Base-by-base conservation (phyloP, 1,140 invertebrate genomes). In the Drosophila arizonae region DNA sequence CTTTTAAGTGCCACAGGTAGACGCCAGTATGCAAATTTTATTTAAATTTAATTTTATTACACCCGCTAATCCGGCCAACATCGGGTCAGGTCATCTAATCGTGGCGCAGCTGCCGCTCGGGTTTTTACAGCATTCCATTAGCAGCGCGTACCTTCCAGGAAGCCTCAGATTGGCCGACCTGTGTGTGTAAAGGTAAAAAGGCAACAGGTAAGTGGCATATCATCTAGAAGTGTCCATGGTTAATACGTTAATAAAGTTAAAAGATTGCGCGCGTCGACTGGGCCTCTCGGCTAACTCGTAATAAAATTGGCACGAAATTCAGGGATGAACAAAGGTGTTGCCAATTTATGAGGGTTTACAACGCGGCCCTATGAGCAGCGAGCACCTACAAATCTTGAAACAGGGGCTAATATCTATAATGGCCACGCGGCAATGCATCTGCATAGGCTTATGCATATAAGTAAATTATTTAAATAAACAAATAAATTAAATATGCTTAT, bases 61-160 rank as follows among this genome's bases (percentile, higher is more conserved):
- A 33, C 43, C 60, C 54, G 58, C 54, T 70, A 67, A 84, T 84
- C 76, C 61, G 36, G 13, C 28, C 26, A 21, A 13, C 28, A 56
- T 51, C 51, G 54, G 62, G 51, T 57, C 58, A 76, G 71, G 79
- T 79, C 54, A 52, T 58, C 13, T 52, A 73, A 62, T 72, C 41
- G 39, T 28, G 43, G 13, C 28, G 13, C 50, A 36, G 41, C 6
- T 72, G 56, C 66, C 24, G 52, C 28, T 67, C 24, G 50, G 58
- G 70, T 64, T 82, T 82, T 76, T n/a, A 63, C 56, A 21, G 28
- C 48, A 66, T 77, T 81, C 72, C 72, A 82, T 82, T 65, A 21
- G 41, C 39, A 43, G 72, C 30, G 63, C 43, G 24, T 21, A 65
- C 21, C 58, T 79, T 84, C 77, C 63, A 30, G 48, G 67, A 78